phyloP scores from a whole-genome alignment of 2,113 vertebrate genomes.

The Paramormyrops kingsleyae region DNA sequence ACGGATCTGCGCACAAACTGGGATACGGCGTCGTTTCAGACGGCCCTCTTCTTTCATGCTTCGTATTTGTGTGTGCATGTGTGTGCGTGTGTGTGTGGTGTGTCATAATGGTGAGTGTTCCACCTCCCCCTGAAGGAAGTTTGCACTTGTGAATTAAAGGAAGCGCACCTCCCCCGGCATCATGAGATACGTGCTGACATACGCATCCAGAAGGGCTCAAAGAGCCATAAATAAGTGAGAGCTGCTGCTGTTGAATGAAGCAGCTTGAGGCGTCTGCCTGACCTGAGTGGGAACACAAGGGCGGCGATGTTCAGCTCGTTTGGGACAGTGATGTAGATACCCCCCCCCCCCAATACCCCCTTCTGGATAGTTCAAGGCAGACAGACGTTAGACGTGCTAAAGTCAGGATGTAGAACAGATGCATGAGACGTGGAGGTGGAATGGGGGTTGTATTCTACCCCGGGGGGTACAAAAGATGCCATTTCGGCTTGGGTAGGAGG shows the following conservation, averaged over 20 bases:
- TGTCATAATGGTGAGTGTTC: background rate
- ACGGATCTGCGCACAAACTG: conserved; percentile 22
- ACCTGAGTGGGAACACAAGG: background rate
- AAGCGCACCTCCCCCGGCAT: background rate
- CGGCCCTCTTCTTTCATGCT: background rate
- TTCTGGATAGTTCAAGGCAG: background rate
- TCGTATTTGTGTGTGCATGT: background rate
- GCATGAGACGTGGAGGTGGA: background rate
- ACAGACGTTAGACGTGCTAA: background rate
- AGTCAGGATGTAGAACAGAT: background rate
- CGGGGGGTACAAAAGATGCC: background rate
- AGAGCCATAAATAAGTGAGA: background rate
- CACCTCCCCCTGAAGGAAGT: background rate
- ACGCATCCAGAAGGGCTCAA: background rate
- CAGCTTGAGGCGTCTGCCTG: background rate
- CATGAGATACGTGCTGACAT: background rate
- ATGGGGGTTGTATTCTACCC: background rate
- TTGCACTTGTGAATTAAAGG: background rate
- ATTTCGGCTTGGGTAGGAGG: background rate
- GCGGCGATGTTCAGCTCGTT: background rate
- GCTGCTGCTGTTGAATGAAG: background rate
- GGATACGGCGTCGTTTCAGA: background rate
- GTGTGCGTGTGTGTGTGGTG: background rate
- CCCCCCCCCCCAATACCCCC: background rate
- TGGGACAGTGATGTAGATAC: background rate